These are phyloP conservation scores for Megaceryle torquata DNA, from an alignment of 2,113 vertebrate species.

Conservation along the genomic window DNA sequence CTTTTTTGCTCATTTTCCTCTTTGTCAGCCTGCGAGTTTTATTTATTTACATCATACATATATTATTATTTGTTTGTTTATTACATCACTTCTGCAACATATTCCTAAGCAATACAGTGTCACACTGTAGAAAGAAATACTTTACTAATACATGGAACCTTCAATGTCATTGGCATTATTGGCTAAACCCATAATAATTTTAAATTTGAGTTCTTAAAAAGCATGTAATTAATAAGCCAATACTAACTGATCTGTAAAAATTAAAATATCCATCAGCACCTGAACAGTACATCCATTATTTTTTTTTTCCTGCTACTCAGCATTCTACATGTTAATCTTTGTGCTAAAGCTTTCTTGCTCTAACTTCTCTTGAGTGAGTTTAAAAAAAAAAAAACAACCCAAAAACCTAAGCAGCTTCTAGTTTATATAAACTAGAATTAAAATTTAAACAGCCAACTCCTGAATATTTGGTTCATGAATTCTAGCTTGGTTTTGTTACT, in stretches of 20 bases:
- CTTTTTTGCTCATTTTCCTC: not conserved
- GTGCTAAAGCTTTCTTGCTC: not conserved
- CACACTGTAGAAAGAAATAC: not conserved
- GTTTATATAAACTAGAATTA: not conserved
- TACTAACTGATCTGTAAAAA: not conserved
- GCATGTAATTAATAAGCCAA: not conserved
- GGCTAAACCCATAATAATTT: not conserved
- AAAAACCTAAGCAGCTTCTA: not conserved
- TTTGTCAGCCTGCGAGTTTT: not conserved
- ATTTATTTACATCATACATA: not conserved
- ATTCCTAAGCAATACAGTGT: not conserved
- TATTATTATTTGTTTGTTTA: not conserved
- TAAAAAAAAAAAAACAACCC: not conserved
- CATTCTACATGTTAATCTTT: not conserved
- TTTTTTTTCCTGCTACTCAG: not conserved
- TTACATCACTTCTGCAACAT: not conserved
- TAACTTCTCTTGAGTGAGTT: not conserved
- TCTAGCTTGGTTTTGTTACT: not conserved
- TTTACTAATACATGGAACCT: not conserved
- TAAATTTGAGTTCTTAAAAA: not conserved
- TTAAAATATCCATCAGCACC: not conserved
- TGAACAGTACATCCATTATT: not conserved
- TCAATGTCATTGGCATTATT: not conserved
- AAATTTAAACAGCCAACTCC: not conserved
- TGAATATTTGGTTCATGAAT: not conserved